phyloP scores from a whole-genome alignment of 2,888 invertebrate species.

The Belgica antarctica region DNA sequence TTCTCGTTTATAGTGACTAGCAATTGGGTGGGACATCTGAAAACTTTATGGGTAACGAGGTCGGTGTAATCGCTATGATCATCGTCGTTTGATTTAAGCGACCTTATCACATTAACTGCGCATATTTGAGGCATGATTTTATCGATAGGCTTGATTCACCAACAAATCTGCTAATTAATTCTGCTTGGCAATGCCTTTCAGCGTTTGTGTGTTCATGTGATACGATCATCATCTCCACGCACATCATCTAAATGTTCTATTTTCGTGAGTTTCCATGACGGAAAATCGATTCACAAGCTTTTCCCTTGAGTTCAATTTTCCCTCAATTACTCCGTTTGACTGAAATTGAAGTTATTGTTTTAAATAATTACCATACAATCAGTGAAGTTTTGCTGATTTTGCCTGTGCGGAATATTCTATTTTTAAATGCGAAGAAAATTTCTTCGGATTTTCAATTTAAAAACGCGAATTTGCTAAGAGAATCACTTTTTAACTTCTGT shows the following conservation, averaged over 20 bases:
- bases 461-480: not conserved
- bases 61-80: too few species aligned
- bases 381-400: not conserved
- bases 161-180: not conserved
- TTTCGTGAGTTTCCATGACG: not conserved
- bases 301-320: too few species aligned
- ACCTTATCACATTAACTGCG: constrained; percentile 1
- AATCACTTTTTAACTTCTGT: not conserved
- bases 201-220: not conserved
- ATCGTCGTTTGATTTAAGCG: too few species aligned
- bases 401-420: not conserved
- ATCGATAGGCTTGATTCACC: not conserved
- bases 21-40: too few species aligned
- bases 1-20: too few species aligned
- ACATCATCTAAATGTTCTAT: not conserved
- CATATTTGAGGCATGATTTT: not conserved
- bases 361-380: not conserved
- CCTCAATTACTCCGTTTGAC: not conserved
- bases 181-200: not conserved
- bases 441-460: not conserved
- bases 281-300: constrained; percentile 2
- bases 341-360: not conserved
- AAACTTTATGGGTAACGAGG: too few species aligned
- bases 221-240: not conserved
- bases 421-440: not conserved